These are phyloP conservation scores for Digitonthophagus gazella DNA, from an alignment of 2,888 invertebrate species.

Conservation along the genomic window DNA sequence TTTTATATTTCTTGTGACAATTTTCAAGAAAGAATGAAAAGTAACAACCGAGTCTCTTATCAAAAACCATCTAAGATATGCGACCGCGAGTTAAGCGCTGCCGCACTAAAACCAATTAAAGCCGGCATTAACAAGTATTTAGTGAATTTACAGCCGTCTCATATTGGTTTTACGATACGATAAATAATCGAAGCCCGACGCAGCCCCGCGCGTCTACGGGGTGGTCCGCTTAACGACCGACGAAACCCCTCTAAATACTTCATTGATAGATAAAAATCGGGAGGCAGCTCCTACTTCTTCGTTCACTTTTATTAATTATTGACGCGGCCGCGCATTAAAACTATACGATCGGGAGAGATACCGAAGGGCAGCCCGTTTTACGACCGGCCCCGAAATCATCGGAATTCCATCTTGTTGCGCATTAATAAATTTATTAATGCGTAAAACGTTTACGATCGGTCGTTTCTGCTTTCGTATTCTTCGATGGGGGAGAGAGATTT, in stretches of 20 bases:
- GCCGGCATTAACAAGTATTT: conserved; percentile 23
- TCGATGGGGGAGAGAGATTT: background rate
- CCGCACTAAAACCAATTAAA: conserved; percentile 24
- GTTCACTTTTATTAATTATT: background rate
- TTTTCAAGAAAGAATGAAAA: no score
- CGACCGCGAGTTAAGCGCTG: background rate
- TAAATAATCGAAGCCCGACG: conserved; percentile 7
- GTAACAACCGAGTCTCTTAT: no score
- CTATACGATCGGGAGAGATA: background rate
- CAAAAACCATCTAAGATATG: background rate
- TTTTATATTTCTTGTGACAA: no score
- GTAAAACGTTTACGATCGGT: background rate
- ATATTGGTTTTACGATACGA: conserved; percentile 15
- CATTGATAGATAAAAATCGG: background rate
- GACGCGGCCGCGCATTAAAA: background rate
- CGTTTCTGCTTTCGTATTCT: background rate
- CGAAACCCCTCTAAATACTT: background rate
- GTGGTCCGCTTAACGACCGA: background rate
- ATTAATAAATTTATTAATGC: background rate
- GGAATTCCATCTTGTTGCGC: background rate
- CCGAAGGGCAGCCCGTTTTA: background rate
- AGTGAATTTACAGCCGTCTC: conserved; percentile 20
- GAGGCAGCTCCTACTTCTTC: background rate
- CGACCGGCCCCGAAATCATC: background rate
- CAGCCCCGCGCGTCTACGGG: background rate